phyloP scores from a whole-genome alignment of 2,888 invertebrate genomes.

The Melipona bicolor region DNA sequence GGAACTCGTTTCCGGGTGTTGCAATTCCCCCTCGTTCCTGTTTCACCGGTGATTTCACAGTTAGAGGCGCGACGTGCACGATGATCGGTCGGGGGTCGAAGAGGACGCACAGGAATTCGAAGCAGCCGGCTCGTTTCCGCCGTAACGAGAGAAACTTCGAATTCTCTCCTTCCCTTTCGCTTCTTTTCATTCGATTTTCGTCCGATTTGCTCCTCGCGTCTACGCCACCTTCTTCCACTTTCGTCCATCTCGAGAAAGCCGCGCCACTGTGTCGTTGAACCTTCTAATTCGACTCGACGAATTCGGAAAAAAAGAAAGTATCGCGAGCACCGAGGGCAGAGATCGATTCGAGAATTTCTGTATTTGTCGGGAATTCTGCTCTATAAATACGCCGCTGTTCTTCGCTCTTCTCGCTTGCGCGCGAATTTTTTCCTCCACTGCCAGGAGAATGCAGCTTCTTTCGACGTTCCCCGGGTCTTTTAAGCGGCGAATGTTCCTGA shows the following conservation, averaged over 20 bases:
- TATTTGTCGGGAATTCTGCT: conserved; percentile 42
- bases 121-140: conserved; percentile 66
- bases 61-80: neutral
- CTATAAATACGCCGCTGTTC: conserved; percentile 52
- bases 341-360: conserved; percentile 51
- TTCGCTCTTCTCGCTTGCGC: neutral
- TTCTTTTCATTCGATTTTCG: neutral
- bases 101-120: conserved; percentile 64
- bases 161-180: neutral
- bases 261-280: conserved; percentile 56
- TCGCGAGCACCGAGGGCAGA: conserved; percentile 11
- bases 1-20: conserved; percentile 27
- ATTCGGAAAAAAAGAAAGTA: conserved; percentile 16
- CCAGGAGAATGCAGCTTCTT: neutral
- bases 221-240: neutral
- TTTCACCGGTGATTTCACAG: conserved; percentile 10
- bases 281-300: conserved; percentile 60
- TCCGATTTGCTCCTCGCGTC: conserved; percentile 20
- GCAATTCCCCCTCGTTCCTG: neutral
- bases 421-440: conserved; percentile 16
- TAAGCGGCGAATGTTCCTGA: neutral
- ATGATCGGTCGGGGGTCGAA: conserved; percentile 12
- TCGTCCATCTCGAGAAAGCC: neutral
- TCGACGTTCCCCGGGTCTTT: too few relatives aligned
- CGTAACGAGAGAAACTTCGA: conserved; percentile 32